Evolutionary conservation across 35 echinoderm and acorn worm genomes (phyloP).

Genomic region (Heliocidaris tuberculata): DNA sequence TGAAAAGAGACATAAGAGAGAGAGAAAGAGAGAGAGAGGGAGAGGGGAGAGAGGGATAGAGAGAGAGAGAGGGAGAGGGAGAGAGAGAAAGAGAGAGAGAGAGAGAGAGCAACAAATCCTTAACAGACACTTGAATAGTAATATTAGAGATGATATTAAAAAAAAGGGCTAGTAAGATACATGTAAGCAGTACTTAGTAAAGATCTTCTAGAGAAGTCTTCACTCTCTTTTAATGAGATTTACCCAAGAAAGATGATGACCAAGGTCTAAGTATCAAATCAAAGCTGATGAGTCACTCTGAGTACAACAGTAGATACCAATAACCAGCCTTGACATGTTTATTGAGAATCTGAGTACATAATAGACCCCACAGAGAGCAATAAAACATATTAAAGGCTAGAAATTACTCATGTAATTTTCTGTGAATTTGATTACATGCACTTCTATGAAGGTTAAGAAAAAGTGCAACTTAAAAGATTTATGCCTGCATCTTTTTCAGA

Average conservation of each 20-base stretch:
- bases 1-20: too few relatives aligned
- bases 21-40: not conserved
- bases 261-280: not conserved
- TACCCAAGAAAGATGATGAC: not conserved
- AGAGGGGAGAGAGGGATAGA: not conserved
- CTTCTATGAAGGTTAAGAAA: not conserved
- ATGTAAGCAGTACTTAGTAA: not conserved
- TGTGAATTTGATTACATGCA: not conserved
- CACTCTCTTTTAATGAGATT: not conserved
- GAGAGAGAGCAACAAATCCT: not conserved
- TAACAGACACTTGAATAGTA: not conserved
- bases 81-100: not conserved
- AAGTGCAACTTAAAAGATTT: not conserved
- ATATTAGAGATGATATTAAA: not conserved
- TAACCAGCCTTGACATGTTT: not conserved
- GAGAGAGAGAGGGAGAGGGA: not conserved
- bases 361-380: not conserved
- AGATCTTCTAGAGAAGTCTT: not conserved
- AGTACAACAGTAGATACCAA: not conserved
- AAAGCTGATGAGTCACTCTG: not conserved
- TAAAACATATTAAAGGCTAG: not conserved
- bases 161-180: not conserved
- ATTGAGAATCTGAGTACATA: not conserved
- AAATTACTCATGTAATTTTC: not conserved
- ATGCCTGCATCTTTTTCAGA: not conserved